These are phyloP conservation scores for Timema cristinae DNA, from an alignment of 2,888 invertebrate species.

Conservation along the genomic window DNA sequence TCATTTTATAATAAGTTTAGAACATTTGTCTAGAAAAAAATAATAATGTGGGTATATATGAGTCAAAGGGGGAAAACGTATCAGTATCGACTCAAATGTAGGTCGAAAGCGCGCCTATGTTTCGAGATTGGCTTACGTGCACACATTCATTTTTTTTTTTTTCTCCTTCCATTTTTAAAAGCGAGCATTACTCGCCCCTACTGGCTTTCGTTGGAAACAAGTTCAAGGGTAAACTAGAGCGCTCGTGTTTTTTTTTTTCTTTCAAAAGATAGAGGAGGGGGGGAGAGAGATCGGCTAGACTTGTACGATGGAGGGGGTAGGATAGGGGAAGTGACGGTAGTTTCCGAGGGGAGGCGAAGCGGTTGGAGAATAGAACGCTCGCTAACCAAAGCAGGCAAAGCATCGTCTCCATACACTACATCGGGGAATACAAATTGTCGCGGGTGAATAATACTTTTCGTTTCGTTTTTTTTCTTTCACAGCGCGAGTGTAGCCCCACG, in stretches of 20 bases:
- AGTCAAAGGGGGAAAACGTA: too few relatives aligned
- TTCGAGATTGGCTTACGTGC: too few relatives aligned
- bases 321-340: conserved; percentile 41
- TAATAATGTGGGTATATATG: too few relatives aligned
- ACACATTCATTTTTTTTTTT: too few relatives aligned
- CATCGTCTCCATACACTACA: neutral
- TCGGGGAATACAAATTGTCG: conserved; percentile 11
- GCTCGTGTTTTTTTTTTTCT: conserved; percentile 39
- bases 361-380: conserved; percentile 53
- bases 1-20: too few relatives aligned
- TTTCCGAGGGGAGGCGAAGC: conserved; percentile 55
- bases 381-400: conserved; percentile 45
- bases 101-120: too few relatives aligned
- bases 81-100: too few relatives aligned
- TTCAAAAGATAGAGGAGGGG: conserved; percentile 53
- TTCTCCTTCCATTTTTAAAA: too few relatives aligned
- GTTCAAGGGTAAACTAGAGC: conserved; percentile 49
- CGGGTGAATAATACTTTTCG: neutral
- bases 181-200: neutral
- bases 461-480: too few relatives aligned
- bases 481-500: conserved; percentile 10
- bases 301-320: conserved; percentile 44
- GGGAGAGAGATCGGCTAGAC: conserved; percentile 43
- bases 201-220: conserved; percentile 39
- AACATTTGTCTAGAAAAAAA: too few relatives aligned